These are phyloP conservation scores for Hypotaenidia okinawae DNA, from an alignment of 2,797 vertebrate genomes.

Conservation along the genomic window DNA sequence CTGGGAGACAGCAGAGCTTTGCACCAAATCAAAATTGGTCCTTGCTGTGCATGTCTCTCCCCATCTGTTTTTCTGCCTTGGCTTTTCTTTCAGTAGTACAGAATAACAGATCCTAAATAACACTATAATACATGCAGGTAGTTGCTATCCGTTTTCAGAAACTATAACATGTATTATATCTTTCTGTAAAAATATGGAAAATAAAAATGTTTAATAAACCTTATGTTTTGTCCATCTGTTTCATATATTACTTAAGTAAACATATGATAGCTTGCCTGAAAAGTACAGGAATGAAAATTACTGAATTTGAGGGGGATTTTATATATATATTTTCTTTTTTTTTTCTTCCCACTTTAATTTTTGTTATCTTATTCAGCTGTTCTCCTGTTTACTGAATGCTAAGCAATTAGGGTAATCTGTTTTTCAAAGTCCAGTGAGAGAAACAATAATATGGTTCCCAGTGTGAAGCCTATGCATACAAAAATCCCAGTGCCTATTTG, in stretches of 20 bases:
- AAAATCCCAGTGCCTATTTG: not conserved
- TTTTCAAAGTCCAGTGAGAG: not conserved
- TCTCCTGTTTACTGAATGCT: not conserved
- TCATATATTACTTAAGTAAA: not conserved
- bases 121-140: not conserved
- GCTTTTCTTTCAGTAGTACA: not conserved
- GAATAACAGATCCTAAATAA: not conserved
- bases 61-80: not conserved
- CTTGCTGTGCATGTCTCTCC: not conserved
- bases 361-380: not conserved
- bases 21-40: not conserved
- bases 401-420: not conserved
- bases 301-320: not conserved
- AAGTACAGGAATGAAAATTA: not conserved
- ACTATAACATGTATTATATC: not conserved
- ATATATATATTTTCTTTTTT: not conserved
- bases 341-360: not conserved
- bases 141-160: not conserved
- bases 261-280: not conserved
- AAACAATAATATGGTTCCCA: not conserved
- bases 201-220: not conserved
- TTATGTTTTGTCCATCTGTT: not conserved
- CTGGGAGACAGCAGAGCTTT: not conserved
- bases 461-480: not conserved
- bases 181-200: not conserved